Evolutionary conservation across 2,797 vertebrate species (phyloP), one percentile per base, ranked within the genome.

Genomic region (Gobio occitaniae): DNA sequence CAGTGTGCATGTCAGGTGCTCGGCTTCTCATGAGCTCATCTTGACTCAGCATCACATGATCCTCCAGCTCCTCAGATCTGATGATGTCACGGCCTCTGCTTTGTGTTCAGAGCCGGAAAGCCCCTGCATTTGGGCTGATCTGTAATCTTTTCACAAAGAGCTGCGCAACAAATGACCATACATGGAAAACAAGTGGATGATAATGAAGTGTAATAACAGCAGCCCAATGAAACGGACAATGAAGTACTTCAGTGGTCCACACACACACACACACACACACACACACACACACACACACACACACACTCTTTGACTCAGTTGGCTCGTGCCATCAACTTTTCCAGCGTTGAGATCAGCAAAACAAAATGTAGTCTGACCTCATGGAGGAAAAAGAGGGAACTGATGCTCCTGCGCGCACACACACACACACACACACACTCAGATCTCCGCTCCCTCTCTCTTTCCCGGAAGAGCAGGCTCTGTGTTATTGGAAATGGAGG

Each of bases 301-400:
- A 13, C 65, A 59, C 17, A 63, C 66, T 38, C 77, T 79, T 79
- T 84, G 50, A 78, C 63, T 84, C 36, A 66, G 54, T 48, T 88
- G 84, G 86, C 78, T 85, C 32, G 6, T 71, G 38, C 79, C 47
- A 10, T 38, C 38, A 74, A 52, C 86, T 86, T 88, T 84, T 87
- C 82, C 74, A 82, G 78, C 10, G 21, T 38, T 89, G 88, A 89
- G 85, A 88, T 89, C 86, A 88, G 86, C 61, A 84, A 65, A 68
- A 56, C 76, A 75, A 83, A 86, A 86, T 83, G 72, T 76, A 87
- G 76, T 83, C 84, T 90, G 89, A 89, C 87, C 79, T 90, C 88
- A 90, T 68, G 15, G 66, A 81, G 84, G 68, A 86, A 84, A 84
- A 59, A 81, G 19, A 82, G 75, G 80, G 54, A 71, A 61, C 70